Base-by-base conservation (phyloP, 2,888 invertebrate species). In the Dicyrtoma fusca region DNA sequence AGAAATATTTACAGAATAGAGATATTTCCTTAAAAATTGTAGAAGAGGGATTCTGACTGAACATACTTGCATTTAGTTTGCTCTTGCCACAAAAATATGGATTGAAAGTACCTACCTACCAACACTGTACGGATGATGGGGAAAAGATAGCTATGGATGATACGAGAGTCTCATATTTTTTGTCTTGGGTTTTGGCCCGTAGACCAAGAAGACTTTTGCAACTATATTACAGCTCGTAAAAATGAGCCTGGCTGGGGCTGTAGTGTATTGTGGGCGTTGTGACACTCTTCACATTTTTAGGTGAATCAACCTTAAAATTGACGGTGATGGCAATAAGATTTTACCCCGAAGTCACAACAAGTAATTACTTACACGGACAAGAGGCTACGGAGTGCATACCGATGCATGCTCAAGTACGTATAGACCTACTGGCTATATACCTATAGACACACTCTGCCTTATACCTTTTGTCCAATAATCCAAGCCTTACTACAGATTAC, bases 261-360 rank as follows among this genome's bases (percentile, higher is more conserved):
- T 65, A 53, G 1, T 21, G 34, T 13, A 1, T 13, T 42, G 53
- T 66, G 66, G 66, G 66, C 66, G 66, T 66, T 66, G 51, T 66
- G 66, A 66, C 66, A 66, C 66, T 53, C 66, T 66, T 66, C 42
- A 53, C 21, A 66, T 34, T 66, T 66, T 66, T 66, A 42, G 66
- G 66, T 66, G 66, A 66, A 66, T 66, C 66, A 66, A 53, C 66
- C 42, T 53, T 66, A 66, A 66, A 66, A 47, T 66, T 53, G 53
- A 53, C 53, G 66, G 34, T 66, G 53, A 17, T 25, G 53, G 66
- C 21, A 53, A 53, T 66, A 66, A 26, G 53, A n/a, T 19, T 64
- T 66, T 53, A 66, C 66, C 66, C 66, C 53, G 66, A 53, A 66
- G 66, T 53, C 53, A 66, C 42, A 44, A 23, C 53, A 66, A 66